Evolutionary conservation across 2,113 vertebrate species (phyloP), one percentile per base, ranked within the genome.

Genomic region (Neogobius melanostomus): DNA sequence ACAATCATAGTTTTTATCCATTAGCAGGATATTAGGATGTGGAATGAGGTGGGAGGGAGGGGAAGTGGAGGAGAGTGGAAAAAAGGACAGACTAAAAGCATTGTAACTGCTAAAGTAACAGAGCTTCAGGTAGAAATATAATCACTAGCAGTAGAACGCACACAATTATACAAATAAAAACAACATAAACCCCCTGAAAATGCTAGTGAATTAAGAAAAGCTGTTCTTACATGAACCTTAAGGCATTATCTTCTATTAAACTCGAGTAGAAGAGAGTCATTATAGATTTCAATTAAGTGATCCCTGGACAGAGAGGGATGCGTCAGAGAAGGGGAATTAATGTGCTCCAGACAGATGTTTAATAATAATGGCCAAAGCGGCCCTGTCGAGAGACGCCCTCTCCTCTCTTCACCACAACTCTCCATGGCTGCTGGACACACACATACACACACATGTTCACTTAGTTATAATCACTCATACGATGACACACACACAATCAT

Each of bases 1-100:
- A 91, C 76, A 91, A 88, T 89, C 86, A 82, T 83, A 89, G 87
- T 88, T 92, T 90, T 91, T 91, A 92, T 91, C 86, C 89, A 90
- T 93, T 89, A 90, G 81, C 78, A 75, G 73, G 81, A 87, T 83
- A 89, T 85, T 87, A 89, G 83, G 81, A 64, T 78, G 74, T 71
- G 76, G 76, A 81, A 77, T 75, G 79, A 77, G 76, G 77, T 74
- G 72, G 80, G 66, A 74, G 74, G 83, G 74, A 70, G 63, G 76
- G 69, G 77, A 69, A 51, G 68, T 66, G 74, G 59, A 71, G 62
- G 54, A 75, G 76, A 72, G 52, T 61, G 68, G 28, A 61, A 67
- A 75, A 79, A 74, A 71, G 68, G 73, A 82, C 73, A 63, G 79
- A 85, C 80, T 88, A 78, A 89, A 89, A 85, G 76, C 77, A 81